Evolutionary conservation across 2,888 invertebrate genomes (phyloP), one percentile per base, ranked within the genome.

Genomic region (Eustalomyia histrio): DNA sequence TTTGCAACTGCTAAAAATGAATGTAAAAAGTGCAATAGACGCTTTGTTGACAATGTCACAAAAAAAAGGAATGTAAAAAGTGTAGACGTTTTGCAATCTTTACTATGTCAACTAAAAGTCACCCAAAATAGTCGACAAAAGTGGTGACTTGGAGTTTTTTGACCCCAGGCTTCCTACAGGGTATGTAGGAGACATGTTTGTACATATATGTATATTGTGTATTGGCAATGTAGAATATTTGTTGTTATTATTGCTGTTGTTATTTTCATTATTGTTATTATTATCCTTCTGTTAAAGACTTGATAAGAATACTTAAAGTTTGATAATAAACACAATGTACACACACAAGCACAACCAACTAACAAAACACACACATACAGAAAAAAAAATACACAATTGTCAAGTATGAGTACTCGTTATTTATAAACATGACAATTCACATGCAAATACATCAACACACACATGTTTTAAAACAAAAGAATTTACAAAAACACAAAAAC

Each of bases 301-400:
- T 67, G 65, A 78, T 60, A 72, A 61, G 58, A 47, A 61, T 24
- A 61, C 78, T 61, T 63, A n/a, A 47, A 61, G 63, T 61, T 50
- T 47, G 43, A 55, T 65, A 39, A 57, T 29, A 60, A 65, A 29
- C 55, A 57, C 33, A 65, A 17, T 24, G 24, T 35, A 60, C 17
- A 60, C 14, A 47, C 68, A 29, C 0, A 35, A 53, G 57, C n/a
- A 33, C 4, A 17, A 1, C 2, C 57, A 16, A 24, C 24, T n/a
- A 24, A 33, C 6, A 29, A 29, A 29, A 29, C 2, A n/a, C n/a
- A 33, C 8, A 47, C 43, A 47, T n/a, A 43, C 2, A n/a, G 8
- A 57, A 57, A 9, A 33, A 57, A 29, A n/a, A 12, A n/a, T 29
- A 57, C 16, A 29, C 29, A 29, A 57, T 29, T 10, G 17, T 16